Conservation (phyloP, 92 coral and sea anemone species). For the Paragorgia papillata region DNA sequence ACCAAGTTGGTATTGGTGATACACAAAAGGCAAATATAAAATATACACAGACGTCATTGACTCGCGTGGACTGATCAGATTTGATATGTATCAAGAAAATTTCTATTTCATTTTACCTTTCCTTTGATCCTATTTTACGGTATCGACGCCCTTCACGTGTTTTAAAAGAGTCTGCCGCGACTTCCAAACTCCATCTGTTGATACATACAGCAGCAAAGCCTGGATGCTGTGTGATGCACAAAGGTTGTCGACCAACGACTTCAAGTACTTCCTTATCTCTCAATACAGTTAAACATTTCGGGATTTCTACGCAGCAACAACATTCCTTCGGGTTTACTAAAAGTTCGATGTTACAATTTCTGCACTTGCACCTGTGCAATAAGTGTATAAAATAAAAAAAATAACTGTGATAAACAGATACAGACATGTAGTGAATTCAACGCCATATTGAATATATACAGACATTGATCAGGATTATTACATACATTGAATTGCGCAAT, state of each 20-base stretch:
- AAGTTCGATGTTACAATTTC: conserved; percentile 12
- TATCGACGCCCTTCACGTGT: not conserved
- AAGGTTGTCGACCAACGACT: not conserved
- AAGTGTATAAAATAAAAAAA: no score
- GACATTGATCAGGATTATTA: no score
- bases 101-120: no score
- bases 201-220: not conserved
- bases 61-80: no score
- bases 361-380: conserved; percentile 33
- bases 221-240: not conserved
- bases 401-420: no score
- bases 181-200: not conserved
- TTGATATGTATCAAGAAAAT: no score
- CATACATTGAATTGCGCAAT: no score
- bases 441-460: no score
- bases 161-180: not conserved
- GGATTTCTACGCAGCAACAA: conserved; percentile 23
- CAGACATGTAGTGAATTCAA: no score
- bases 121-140: not conserved
- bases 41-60: no score
- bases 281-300: not conserved
- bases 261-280: not conserved
- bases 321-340: conserved; percentile 16
- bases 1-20: no score
- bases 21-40: no score